These are phyloP conservation scores for Drosophila imparisetae DNA, from an alignment of 2,888 invertebrate genomes.

Conservation along the genomic window DNA sequence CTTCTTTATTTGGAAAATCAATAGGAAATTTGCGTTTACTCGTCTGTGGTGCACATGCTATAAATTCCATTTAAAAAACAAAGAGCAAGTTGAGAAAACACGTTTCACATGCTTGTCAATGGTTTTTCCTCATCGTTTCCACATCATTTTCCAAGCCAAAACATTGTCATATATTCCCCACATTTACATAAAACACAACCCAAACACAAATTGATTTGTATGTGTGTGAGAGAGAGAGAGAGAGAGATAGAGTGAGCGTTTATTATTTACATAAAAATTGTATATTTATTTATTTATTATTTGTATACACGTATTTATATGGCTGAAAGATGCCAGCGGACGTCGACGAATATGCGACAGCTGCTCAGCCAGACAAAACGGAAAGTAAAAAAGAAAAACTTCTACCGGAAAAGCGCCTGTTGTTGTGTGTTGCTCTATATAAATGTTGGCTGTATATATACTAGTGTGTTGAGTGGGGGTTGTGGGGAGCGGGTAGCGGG, in stretches of 20 bases:
- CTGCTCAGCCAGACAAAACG: constrained; percentile 68
- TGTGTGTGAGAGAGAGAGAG: neutral
- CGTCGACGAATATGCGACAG: constrained; percentile 64
- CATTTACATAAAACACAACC: constrained; percentile 56
- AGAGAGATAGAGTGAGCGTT: constrained; percentile 9
- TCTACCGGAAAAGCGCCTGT: constrained; percentile 51
- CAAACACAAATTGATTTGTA: constrained; percentile 18
- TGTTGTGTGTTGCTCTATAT: constrained; percentile 42
- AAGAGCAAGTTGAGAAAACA: constrained; percentile 23
- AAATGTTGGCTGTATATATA: constrained; percentile 40
- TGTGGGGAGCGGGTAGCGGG: neutral
- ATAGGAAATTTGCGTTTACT: constrained; percentile 15
- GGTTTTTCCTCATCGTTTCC: constrained; percentile 74
- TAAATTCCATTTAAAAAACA: constrained; percentile 30
- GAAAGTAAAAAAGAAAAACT: constrained; percentile 40
- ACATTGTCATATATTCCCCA: constrained; percentile 54
- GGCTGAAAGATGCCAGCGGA: constrained; percentile 56
- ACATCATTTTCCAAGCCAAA: constrained; percentile 69
- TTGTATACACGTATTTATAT: constrained; percentile 62
- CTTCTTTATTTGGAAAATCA: constrained; percentile 30
- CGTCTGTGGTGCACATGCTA: constrained; percentile 17
- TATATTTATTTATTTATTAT: constrained; percentile 74
- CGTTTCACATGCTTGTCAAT: constrained; percentile 50
- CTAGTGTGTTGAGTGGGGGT: constrained; percentile 3
- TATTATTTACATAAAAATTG: constrained; percentile 65